Evolutionary conservation across 2,888 invertebrate genomes (phyloP).

Genomic region (Conops quadrifasciatus): DNA sequence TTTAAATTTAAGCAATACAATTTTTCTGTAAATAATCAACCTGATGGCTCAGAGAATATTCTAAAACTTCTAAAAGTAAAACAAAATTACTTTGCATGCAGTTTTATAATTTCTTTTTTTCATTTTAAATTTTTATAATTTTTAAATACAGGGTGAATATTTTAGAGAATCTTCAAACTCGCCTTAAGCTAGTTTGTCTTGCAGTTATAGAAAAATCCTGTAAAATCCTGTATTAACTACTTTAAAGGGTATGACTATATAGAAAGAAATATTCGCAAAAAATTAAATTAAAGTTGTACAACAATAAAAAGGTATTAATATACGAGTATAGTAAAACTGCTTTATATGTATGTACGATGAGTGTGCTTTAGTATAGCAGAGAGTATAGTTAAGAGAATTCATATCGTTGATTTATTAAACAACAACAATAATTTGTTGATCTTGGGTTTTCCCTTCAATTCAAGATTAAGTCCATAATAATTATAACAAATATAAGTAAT

Average conservation of each 20-base stretch:
- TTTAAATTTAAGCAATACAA: conserved; percentile 1
- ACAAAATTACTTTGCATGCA: not conserved
- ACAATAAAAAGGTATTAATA: no score
- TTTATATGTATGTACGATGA: not conserved
- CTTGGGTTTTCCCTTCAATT: not conserved
- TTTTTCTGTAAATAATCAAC: conserved; percentile 13
- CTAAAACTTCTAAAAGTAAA: not conserved
- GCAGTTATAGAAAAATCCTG: no score
- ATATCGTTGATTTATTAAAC: no score
- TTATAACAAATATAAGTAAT: not conserved
- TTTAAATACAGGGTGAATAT: not conserved
- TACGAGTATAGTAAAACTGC: not conserved
- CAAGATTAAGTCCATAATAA: conserved; percentile 1
- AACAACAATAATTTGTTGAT: not conserved
- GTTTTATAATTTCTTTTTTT: not conserved
- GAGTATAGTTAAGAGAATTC: no score
- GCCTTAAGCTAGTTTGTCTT: no score
- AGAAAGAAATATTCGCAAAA: no score
- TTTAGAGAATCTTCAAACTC: not conserved
- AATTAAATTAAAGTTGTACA: no score
- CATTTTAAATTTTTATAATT: not conserved
- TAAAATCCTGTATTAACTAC: not conserved
- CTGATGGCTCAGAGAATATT: not conserved
- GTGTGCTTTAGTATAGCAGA: no score
- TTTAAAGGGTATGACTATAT: no score